These are phyloP conservation scores for Orycteropus afer DNA, from an alignment of 2,113 vertebrate genomes.

Conservation along the genomic window DNA sequence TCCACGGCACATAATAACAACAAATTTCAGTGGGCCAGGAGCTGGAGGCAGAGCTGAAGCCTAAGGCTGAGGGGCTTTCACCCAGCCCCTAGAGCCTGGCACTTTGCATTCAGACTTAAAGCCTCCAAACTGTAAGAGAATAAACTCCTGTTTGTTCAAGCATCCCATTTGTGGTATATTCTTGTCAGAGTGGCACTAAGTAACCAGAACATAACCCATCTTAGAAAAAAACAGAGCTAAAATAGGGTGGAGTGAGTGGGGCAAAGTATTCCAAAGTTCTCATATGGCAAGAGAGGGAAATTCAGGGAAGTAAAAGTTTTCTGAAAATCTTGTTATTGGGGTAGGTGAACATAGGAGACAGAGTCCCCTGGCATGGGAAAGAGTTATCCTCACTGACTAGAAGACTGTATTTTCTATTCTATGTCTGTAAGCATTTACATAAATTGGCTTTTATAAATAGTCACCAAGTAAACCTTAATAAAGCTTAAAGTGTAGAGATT, in stretches of 20 bases:
- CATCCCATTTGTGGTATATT: too few species aligned
- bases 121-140: too few species aligned
- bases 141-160: too few species aligned
- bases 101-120: too few species aligned
- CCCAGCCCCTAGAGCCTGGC: too few species aligned
- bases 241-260: background rate
- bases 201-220: too few species aligned
- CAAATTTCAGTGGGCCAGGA: too few species aligned
- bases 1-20: too few species aligned
- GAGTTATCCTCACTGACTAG: background rate
- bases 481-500: background rate
- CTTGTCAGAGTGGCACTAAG: too few species aligned
- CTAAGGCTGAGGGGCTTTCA: too few species aligned
- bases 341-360: background rate
- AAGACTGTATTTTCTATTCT: background rate
- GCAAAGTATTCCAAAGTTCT: background rate
- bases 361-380: background rate
- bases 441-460: conserved; percentile 35
- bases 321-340: background rate
- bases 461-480: background rate
- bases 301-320: background rate
- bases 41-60: too few species aligned
- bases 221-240: background rate
- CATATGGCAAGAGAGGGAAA: background rate
- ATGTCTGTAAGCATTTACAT: background rate